phyloP scores from a whole-genome alignment of 2,113 vertebrate genomes.

The Polyodon spathula region DNA sequence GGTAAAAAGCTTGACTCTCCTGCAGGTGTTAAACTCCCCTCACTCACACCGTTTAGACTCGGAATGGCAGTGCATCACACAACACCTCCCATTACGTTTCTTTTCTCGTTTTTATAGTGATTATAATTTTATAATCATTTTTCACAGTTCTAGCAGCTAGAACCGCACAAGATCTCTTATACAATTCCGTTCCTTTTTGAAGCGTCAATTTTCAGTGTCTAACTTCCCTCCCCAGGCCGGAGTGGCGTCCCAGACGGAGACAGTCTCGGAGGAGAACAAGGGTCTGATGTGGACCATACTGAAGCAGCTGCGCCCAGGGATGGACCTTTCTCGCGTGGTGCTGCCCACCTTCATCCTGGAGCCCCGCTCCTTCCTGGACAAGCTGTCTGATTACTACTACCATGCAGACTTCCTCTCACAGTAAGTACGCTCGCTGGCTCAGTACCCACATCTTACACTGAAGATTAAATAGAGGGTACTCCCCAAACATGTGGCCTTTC shows the following conservation, averaged over 20 bases:
- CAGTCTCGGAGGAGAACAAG: conserved; percentile 83
- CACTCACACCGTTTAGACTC: no score
- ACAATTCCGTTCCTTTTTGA: no score
- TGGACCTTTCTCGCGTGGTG: conserved; percentile 87
- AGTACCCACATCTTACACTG: not conserved
- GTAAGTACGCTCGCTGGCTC: conserved; percentile 47
- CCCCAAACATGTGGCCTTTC: no score
- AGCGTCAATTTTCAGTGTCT: no score
- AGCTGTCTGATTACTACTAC: conserved; percentile 88
- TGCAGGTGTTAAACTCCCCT: no score
- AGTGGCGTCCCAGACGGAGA: conserved; percentile 78
- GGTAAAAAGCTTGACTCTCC: no score
- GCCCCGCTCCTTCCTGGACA: conserved; percentile 87
- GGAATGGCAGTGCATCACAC: no score
- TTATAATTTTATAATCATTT: no score
- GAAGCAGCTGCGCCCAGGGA: conserved; percentile 82
- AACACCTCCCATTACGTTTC: no score
- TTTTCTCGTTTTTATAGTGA: no score
- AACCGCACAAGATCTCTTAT: no score
- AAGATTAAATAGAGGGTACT: not conserved
- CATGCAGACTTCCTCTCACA: conserved; percentile 87
- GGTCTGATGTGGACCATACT: conserved; percentile 79
- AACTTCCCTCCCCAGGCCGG: conserved; percentile 50
- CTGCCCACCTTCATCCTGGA: conserved; percentile 90
- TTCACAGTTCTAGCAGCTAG: no score